Evolutionary conservation across 2,888 invertebrate species (phyloP), one percentile per base, ranked within the genome.

Genomic region (Myopa tessellatipennis): DNA sequence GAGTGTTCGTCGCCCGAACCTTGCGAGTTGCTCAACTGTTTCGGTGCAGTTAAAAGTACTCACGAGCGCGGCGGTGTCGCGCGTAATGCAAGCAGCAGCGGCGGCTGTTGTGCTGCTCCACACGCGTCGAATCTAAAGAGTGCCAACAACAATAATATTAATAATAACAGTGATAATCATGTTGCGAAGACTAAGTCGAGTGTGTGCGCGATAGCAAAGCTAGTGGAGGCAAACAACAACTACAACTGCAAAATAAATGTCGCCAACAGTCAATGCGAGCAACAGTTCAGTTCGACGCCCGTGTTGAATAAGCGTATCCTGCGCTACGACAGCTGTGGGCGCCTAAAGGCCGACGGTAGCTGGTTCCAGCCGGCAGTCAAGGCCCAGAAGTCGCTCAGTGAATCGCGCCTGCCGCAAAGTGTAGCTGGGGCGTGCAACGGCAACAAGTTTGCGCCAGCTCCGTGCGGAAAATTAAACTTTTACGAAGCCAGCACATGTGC

Each of bases 311-410:
- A 83, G 60, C 83, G 84, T 72, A 83, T 84, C 14, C 38, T 87
- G 36, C 84, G 87, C 61, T 87, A 87, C 80, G 88, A 87, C 82
- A 84, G 83, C 74, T 82, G 84, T 70, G 88, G 86, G 0, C 85
- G 86, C 50, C 81, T 87, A 4, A 87, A 85, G 55, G 82, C 40
- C 71, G 82, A n/a, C 79, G 78, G 40, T 76, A 34, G 63, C 65
- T 72, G 34, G 7, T 45, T 12, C 14, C n/a, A 60, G 16, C 71
- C 34, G 26, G 52, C 58, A 18, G 55, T 45, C 34, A 50, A 50
- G 60, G 78, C 63, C 4, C 70, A 76, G 34, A 80, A 78, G 68
- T 81, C 82, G 8, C 69, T 78, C 4, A 83, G 83, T 80, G 83
- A 82, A 63, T 79, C 83, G 68, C 81, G 81, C 65, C 74, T 83